Percentiles rank a stretch among this genome's conserved stretches.
Conservation (phyloP, 1,140 invertebrate genomes). For the Rhagoletis zephyria region DNA sequence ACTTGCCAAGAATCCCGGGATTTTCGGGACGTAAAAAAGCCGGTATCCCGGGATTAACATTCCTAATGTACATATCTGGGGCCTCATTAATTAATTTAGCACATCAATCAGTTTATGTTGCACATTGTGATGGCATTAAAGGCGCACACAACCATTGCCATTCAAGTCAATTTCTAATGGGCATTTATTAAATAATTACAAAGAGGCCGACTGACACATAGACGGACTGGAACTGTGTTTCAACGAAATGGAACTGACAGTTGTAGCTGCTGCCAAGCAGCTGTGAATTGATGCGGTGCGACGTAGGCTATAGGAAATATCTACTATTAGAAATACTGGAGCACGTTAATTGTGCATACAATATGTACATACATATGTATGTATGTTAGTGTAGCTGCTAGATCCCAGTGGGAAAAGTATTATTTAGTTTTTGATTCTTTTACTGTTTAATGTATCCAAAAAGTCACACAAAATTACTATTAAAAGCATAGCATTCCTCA, state of each 20-base stretch:
- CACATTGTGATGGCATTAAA: constrained; percentile 36
- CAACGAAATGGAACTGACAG: constrained; percentile 25
- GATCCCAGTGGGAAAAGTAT: too few species aligned
- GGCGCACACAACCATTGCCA: neutral
- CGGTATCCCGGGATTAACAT: too few species aligned
- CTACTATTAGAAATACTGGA: neutral
- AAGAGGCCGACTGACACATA: constrained; percentile 14
- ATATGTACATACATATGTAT: neutral
- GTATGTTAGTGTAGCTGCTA: neutral
- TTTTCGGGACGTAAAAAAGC: too few species aligned
- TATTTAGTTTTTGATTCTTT: too few species aligned
- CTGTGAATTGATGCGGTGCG: neutral
- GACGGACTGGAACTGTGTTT: neutral
- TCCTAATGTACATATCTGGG: neutral
- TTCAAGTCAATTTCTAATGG: constrained; percentile 33
- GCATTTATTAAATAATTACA: constrained; percentile 47
- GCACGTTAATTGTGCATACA: neutral
- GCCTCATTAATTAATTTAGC: constrained; percentile 27
- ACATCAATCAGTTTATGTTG: constrained; percentile 43
- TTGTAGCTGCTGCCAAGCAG: neutral
- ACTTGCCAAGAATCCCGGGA: too few species aligned
- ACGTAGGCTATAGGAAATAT: neutral
- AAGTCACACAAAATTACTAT: too few species aligned
- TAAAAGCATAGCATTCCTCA: too few species aligned
- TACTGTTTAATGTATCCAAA: too few species aligned